phyloP scores from a whole-genome alignment of 2,888 invertebrate species.

The Sepioteuthis lessoniana region DNA sequence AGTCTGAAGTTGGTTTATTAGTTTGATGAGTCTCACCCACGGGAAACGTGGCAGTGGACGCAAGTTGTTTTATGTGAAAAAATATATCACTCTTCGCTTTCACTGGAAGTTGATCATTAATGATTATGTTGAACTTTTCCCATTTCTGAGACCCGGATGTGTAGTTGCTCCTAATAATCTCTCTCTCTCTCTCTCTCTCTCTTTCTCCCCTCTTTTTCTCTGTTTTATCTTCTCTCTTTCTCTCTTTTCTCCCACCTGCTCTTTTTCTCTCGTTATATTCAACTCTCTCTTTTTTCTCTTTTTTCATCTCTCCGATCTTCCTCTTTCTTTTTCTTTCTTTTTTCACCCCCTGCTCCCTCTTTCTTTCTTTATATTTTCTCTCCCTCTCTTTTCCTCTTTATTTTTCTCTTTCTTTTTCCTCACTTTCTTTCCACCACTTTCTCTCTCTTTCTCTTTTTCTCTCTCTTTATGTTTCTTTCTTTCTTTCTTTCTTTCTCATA shows the following conservation, averaged over 20 bases:
- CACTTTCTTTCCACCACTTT: neutral
- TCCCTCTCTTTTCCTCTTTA: neutral
- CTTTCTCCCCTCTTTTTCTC: neutral
- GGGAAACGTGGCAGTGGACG: too few species aligned
- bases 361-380: neutral
- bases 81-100: too few species aligned
- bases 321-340: neutral
- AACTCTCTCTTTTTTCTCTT: neutral
- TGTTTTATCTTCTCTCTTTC: neutral
- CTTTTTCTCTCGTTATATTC: neutral
- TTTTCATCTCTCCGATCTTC: neutral
- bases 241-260: neutral
- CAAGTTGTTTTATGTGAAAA: too few species aligned
- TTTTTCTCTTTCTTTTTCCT: accelerated
- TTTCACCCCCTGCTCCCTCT: neutral
- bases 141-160: too few species aligned
- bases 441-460: neutral
- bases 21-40: too few species aligned
- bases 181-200: neutral
- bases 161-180: neutral
- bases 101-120: too few species aligned
- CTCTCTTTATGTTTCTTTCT: neutral
- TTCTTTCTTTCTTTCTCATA: neutral
- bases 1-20: too few species aligned
- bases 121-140: neutral